Conservation (phyloP, 1,140 invertebrate species). For the Lepidurus arcticus region DNA sequence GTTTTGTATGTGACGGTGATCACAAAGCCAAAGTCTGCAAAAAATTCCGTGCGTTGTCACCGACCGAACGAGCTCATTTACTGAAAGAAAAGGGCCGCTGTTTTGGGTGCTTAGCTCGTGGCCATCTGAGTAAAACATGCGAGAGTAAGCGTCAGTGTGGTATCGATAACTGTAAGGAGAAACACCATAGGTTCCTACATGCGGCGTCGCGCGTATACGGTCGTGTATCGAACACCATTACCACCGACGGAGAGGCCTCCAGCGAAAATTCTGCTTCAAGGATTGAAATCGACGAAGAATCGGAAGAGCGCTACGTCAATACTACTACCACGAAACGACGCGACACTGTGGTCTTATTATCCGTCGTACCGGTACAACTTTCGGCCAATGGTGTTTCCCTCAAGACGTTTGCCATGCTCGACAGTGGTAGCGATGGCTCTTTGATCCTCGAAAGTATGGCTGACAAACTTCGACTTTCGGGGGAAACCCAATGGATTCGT, state of each 20-base stretch:
- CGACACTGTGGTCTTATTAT: background rate
- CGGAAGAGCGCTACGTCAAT: background rate
- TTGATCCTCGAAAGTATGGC: constrained; percentile 11
- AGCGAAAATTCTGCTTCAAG: background rate
- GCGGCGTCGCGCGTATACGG: background rate
- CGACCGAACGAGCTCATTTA: background rate
- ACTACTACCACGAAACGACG: background rate
- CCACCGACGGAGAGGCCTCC: background rate
- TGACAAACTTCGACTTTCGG: background rate
- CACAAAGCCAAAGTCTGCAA: background rate
- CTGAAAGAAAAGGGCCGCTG: background rate
- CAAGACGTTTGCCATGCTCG: constrained; percentile 21
- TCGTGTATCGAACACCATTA: background rate
- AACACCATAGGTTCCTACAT: constrained; percentile 24
- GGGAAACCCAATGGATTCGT: background rate
- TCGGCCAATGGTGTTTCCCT: background rate
- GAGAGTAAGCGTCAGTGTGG: background rate
- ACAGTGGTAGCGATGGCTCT: background rate
- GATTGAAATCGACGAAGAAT: background rate
- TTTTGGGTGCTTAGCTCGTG: background rate
- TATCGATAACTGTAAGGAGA: constrained; percentile 1
- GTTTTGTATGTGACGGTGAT: background rate
- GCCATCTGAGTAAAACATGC: background rate
- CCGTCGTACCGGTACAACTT: constrained; percentile 5
- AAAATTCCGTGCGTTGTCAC: constrained; percentile 22